Base-by-base conservation (phyloP, 2,113 vertebrate species). In the Mobula hypostoma region DNA sequence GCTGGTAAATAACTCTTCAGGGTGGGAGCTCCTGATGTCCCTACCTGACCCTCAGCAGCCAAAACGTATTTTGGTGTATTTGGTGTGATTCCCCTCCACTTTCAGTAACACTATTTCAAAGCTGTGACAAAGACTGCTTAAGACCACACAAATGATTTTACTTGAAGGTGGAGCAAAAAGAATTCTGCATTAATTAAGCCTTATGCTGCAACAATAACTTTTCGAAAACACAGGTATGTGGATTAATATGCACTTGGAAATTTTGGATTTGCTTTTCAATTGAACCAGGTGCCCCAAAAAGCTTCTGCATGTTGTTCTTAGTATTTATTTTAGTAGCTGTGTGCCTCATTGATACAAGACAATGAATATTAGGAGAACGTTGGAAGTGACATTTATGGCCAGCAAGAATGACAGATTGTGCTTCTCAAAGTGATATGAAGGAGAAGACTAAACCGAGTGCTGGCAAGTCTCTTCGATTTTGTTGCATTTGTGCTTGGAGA, bases 341-440 rank as follows among this genome's bases (percentile, higher is more conserved):
- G 85, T 66, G 32, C 29, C 85, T 90, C 85, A 8, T 32, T 85
- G 48, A 61, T 29, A 56, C 8, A 66, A n/a, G n/a, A 63, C 61
- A 32, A 61, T 90, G 29, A 90, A 90, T 61, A 66, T 19, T 29
- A 36, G 7, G 29, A 61, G 32, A n/a, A 90, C n/a, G 85, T 68
- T 90, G 85, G 85, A 90, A 29, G n/a, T 90, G 85, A 90, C 61
- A 90, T 32, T 90, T 90, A 19, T n/a, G 29, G 63, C n/a, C 85
- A 32, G 15, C 15, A 17, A 66, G 85, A 32, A 2, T 90, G 85
- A 90, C 85, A 90, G 61, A 66, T 90, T 90, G 85, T 90, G 58
- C 32, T 66, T 90, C 29, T 66, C 61, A 7, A n/a, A 66, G 61
- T 68, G 85, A 90, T 15, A 90, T 66, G 5, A 90, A 32, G 29